Conservation (phyloP, 2,888 invertebrate genomes). For the Xestia xanthographa region DNA sequence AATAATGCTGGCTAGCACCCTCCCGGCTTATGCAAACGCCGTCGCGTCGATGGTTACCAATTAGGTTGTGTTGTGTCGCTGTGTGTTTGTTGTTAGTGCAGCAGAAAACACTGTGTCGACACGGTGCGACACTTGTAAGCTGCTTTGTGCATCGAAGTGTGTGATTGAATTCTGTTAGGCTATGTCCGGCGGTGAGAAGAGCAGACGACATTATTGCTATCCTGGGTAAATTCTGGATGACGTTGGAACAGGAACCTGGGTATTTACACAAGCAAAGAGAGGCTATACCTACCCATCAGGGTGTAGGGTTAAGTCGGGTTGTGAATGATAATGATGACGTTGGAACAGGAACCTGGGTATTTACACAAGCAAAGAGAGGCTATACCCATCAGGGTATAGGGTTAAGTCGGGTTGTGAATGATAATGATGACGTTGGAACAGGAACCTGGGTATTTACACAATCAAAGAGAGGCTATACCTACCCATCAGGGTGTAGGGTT, state of each 20-base stretch:
- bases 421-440: too few relatives aligned
- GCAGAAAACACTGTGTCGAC: slow-evolving; percentile 37
- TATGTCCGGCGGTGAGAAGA: background rate
- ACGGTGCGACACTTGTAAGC: slow-evolving; percentile 8
- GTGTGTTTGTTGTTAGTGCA: slow-evolving; percentile 47
- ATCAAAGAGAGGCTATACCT: too few relatives aligned
- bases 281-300: background rate
- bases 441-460: too few relatives aligned
- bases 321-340: background rate
- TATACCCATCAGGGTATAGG: too few relatives aligned
- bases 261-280: background rate
- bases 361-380: too few relatives aligned
- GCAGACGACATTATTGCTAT: background rate
- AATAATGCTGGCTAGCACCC: slow-evolving; percentile 81
- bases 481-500: too few relatives aligned
- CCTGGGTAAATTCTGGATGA: background rate
- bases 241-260: background rate
- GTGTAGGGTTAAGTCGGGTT: too few relatives aligned
- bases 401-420: too few relatives aligned
- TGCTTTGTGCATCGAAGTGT: slow-evolving; percentile 8
- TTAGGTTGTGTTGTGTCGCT: slow-evolving; percentile 77
- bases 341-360: too few relatives aligned
- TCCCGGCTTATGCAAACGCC: slow-evolving; percentile 82
- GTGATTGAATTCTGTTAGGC: background rate
- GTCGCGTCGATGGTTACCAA: slow-evolving; percentile 79